Conservation (phyloP, 2,797 vertebrate species). For the Rousettus madagascariensis region DNA sequence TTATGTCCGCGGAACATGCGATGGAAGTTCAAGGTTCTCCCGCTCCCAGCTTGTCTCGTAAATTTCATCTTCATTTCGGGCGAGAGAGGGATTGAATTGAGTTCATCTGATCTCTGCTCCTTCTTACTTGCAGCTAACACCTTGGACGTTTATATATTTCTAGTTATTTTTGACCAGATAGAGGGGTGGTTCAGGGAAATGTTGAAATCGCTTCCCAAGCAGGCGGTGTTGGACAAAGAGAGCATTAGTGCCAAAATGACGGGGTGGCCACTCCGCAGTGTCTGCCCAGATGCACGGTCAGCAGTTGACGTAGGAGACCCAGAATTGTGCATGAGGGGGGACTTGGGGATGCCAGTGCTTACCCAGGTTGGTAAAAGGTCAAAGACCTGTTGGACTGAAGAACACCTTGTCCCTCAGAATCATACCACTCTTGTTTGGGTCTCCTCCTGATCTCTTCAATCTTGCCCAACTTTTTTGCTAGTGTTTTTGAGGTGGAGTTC, state of each 20-base stretch:
- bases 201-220: not conserved
- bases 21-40: not conserved
- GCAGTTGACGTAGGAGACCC: not conserved
- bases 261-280: not conserved
- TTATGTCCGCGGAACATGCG: not conserved
- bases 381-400: not conserved
- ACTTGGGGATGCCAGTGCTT: not conserved
- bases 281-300: not conserved
- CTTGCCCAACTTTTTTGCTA: not conserved
- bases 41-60: not conserved
- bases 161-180: constrained; percentile 30
- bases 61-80: not conserved
- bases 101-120: not conserved
- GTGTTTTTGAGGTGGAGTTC: not conserved
- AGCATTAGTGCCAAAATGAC: not conserved
- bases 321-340: not conserved
- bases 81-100: not conserved
- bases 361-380: not conserved
- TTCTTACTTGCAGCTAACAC: not conserved
- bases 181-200: not conserved
- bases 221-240: not conserved
- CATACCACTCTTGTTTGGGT: not conserved
- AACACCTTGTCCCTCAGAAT: not conserved
- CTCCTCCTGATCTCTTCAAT: not conserved
- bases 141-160: not conserved